Evolutionary conservation across 1,140 invertebrate genomes (phyloP).

Genomic region (Oppia nitens): DNA sequence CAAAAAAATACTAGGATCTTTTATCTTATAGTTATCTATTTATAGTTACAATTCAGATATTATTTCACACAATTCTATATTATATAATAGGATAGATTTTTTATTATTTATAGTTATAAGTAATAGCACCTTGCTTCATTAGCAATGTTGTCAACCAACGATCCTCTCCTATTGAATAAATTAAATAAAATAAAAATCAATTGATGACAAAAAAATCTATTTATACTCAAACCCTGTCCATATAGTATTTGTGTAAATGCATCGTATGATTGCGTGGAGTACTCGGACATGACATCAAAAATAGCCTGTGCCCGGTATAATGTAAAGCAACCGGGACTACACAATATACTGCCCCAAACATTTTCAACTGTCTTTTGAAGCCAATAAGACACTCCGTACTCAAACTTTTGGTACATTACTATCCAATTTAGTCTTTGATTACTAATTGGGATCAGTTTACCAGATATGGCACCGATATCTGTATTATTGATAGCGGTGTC

Average conservation of each 20-base stretch:
- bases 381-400: neutral
- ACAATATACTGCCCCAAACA: neutral
- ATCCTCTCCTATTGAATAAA: neutral
- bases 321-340: neutral
- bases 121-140: no score
- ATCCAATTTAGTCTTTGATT: neutral
- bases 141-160: neutral
- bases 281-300: neutral
- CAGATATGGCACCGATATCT: neutral
- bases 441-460: neutral
- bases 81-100: no score
- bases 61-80: no score
- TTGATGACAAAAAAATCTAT: no score
- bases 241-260: neutral
- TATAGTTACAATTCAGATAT: no score
- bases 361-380: neutral
- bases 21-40: no score
- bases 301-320: neutral
- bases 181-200: no score
- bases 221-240: neutral
- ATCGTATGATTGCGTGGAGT: neutral
- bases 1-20: no score
- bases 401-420: constrained; percentile 1
- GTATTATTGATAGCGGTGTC: neutral
- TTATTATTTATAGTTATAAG: no score